Conservation (phyloP, 2,113 vertebrate species). For the Hippotragus niger region DNA sequence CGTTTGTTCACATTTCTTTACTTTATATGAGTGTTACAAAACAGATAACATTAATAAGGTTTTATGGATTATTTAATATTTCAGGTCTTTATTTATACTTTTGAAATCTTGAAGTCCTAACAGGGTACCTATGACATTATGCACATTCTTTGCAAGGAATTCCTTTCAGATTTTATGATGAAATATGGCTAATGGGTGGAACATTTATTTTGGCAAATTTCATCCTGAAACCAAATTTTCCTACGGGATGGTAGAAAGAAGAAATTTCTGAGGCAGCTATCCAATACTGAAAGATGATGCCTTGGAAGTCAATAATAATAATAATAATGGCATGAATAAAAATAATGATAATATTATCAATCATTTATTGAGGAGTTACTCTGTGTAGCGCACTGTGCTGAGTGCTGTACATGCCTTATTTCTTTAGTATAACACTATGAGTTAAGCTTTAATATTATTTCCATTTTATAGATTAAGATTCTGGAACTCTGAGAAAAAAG, state of each 20-base stretch:
- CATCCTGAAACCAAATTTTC: conserved; percentile 27
- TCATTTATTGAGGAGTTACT: background rate
- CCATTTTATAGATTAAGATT: background rate
- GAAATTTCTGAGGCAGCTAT: background rate
- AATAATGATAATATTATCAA: background rate
- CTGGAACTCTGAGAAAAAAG: background rate
- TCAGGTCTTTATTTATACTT: conserved; percentile 18
- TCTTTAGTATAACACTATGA: background rate
- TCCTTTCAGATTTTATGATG: background rate
- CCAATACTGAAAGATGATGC: background rate
- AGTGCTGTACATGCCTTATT: background rate
- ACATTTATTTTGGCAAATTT: conserved; percentile 22
- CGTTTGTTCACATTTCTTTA: conserved; percentile 63
- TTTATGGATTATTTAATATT: conserved; percentile 61
- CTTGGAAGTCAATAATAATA: background rate
- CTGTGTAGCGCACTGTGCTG: background rate
- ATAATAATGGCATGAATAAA: background rate
- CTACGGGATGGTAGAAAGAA: background rate
- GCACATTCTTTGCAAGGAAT: background rate
- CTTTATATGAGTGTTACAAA: conserved; percentile 69
- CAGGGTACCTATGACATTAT: background rate
- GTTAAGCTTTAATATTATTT: background rate
- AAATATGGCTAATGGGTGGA: background rate
- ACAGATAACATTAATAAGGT: conserved; percentile 57
- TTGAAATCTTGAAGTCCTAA: conserved; percentile 18